A percentile compares a stretch with the other conserved stretches of the same genome.
phyloP scores from a whole-genome alignment of 1,140 invertebrate genomes.

The Trachymyrmex cornetzi region DNA sequence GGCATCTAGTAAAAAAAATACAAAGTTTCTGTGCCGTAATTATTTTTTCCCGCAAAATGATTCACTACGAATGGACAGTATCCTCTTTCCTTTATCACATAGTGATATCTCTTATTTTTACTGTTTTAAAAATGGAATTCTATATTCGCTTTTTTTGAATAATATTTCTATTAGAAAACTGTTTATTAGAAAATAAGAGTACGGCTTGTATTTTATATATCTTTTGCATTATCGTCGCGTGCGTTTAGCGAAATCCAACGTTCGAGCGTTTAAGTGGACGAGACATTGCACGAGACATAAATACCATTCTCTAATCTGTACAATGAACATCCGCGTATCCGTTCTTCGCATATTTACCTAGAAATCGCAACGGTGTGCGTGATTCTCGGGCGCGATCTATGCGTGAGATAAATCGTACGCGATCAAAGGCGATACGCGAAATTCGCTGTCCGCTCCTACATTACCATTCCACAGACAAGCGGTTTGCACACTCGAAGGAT shows the following conservation, averaged over 20 bases:
- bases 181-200: background rate
- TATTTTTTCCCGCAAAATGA: background rate
- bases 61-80: background rate
- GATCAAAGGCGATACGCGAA: slow-evolving; percentile 59
- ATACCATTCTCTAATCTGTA: slow-evolving; percentile 42
- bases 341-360: slow-evolving; percentile 55
- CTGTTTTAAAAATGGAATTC: background rate
- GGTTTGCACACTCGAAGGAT: slow-evolving; percentile 30
- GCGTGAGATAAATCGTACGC: slow-evolving; percentile 57
- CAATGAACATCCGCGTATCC: slow-evolving; percentile 53
- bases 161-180: background rate
- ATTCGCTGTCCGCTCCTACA: slow-evolving; percentile 35
- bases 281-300: slow-evolving; percentile 25
- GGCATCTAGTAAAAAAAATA: slow-evolving; percentile 22
- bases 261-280: background rate
- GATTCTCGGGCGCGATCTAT: slow-evolving; percentile 42
- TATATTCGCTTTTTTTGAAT: background rate
- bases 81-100: background rate
- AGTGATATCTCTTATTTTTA: background rate
- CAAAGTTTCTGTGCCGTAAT: background rate
- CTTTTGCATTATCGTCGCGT: background rate
- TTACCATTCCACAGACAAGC: slow-evolving; percentile 20
- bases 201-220: background rate
- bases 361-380: slow-evolving; percentile 57
- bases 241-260: background rate